Base-by-base conservation (phyloP, 2,888 invertebrate species). In the Plebejus argus region DNA sequence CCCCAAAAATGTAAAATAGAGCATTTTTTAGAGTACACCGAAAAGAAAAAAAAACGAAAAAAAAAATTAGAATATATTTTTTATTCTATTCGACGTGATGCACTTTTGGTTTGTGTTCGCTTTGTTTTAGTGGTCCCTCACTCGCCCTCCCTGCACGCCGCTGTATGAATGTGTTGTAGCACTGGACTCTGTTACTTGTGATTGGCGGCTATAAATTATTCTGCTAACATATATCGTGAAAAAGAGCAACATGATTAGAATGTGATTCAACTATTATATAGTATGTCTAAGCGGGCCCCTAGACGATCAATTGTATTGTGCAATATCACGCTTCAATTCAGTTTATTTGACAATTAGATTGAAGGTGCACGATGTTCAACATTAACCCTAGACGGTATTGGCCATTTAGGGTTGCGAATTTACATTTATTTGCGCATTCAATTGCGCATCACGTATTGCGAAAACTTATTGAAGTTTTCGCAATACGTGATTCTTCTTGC, bases 61-160 rank as follows among this genome's bases (percentile, higher is more conserved):
- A 87, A 89, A 88, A 86, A 86, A 86, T 85, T 90, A 78, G 76
- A 86, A 87, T 90, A 89, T 87, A 89, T 87, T 83, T 87, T 88
- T 84, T 86, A 86, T 86, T 85, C 87, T 84, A 83, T 82, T 87
- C 89, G 90, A 92, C 91, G 92, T 92, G 91, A 90, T 93, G 93
- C 93, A 93, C 92, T 92, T 88, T 89, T 90, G 88, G 88, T 90
- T 91, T 90, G 90, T 87, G 87, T 85, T 87, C 86, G 92, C 92
- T 93, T 93, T 86, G 91, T 92, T 92, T 93, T 93, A 90, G 92
- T 92, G 86, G 84, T 85, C 87, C 82, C 83, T 90, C 87, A 86
- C 85, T 72, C 71, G 70, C 58, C 61, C 86, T 85, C 90, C 87
- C 87, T 86, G 92, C 93, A 93, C 92, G 84, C 87, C 77, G 78